These are phyloP conservation scores for Pseudomyrmex flavicornis DNA, from an alignment of 1,140 invertebrate species.

Conservation along the genomic window DNA sequence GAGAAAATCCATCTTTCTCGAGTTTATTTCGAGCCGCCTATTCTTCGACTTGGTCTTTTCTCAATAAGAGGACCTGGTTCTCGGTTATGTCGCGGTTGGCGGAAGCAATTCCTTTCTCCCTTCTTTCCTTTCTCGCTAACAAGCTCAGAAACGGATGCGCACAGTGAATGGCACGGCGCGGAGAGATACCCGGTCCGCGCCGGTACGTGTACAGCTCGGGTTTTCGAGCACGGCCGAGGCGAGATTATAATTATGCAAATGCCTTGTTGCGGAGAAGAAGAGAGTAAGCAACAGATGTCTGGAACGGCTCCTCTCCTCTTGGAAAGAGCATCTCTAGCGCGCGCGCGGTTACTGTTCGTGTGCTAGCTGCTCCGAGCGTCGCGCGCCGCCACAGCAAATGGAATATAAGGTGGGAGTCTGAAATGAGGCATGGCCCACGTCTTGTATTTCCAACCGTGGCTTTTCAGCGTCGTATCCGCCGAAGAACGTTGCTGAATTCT, in stretches of 20 bases:
- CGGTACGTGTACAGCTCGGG: constrained; percentile 57
- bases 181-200: constrained; percentile 4
- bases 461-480: constrained; percentile 48
- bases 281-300: constrained; percentile 77
- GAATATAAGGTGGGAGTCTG: constrained; percentile 65
- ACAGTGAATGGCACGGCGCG: constrained; percentile 3
- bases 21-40: constrained; percentile 10
- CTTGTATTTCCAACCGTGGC: constrained; percentile 56
- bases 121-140: constrained; percentile 49
- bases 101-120: constrained; percentile 67
- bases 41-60: constrained; percentile 61
- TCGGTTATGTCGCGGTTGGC: constrained; percentile 59
- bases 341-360: constrained; percentile 31
- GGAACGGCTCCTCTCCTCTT: constrained; percentile 70
- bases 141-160: constrained; percentile 65
- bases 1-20: background rate
- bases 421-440: constrained; percentile 67
- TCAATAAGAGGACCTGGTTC: constrained; percentile 63
- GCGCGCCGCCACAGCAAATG: constrained; percentile 25
- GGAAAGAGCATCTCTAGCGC: constrained; percentile 53
- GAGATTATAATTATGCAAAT: constrained; percentile 79
- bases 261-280: constrained; percentile 73
- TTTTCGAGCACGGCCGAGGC: constrained; percentile 73
- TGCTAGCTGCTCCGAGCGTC: background rate
- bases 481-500: constrained; percentile 56